Percentiles rank a stretch among this genome's conserved stretches.
These are phyloP conservation scores for Pseudococcus jackbeardsleyi DNA, from an alignment of 2,888 invertebrate species.

Conservation along the genomic window DNA sequence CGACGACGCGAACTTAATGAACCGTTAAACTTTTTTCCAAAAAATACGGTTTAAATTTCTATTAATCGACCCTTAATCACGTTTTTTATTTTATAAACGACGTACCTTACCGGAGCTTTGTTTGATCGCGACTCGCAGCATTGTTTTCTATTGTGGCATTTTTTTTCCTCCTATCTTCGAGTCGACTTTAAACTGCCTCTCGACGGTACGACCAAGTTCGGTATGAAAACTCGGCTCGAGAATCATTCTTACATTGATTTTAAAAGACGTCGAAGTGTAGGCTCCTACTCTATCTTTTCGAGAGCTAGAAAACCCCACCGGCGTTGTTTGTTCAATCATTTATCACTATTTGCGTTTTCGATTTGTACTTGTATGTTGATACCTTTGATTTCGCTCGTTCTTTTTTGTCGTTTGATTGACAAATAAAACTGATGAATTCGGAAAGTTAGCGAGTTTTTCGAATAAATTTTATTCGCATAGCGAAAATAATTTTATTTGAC, in stretches of 20 bases:
- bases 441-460: conserved; percentile 32
- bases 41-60: conserved; percentile 31
- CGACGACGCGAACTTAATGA: conserved; percentile 27
- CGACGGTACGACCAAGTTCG: background rate
- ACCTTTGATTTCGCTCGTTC: conserved; percentile 2
- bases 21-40: conserved; percentile 22
- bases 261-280: background rate
- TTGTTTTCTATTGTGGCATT: conserved; percentile 14
- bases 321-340: conserved; percentile 32
- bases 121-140: conserved; percentile 16
- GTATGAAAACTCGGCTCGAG: conserved; percentile 2
- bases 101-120: background rate
- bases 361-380: conserved; percentile 14
- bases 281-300: background rate
- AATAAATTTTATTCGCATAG: conserved; percentile 28
- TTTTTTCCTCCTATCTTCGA: background rate
- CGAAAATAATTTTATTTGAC: conserved; percentile 32
- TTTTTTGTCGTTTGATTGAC: conserved; percentile 25
- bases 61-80: conserved; percentile 32
- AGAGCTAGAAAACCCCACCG: conserved; percentile 25
- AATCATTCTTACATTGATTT: conserved; percentile 28
- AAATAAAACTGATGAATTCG: conserved; percentile 32
- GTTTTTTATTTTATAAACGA: conserved; percentile 28
- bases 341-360: conserved; percentile 32
- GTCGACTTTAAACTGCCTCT: background rate